A percentile compares a stretch with the other conserved stretches of the same genome.
These are phyloP conservation scores for Triplophysa tibetana DNA, from an alignment of 2,113 vertebrate species.

Conservation along the genomic window DNA sequence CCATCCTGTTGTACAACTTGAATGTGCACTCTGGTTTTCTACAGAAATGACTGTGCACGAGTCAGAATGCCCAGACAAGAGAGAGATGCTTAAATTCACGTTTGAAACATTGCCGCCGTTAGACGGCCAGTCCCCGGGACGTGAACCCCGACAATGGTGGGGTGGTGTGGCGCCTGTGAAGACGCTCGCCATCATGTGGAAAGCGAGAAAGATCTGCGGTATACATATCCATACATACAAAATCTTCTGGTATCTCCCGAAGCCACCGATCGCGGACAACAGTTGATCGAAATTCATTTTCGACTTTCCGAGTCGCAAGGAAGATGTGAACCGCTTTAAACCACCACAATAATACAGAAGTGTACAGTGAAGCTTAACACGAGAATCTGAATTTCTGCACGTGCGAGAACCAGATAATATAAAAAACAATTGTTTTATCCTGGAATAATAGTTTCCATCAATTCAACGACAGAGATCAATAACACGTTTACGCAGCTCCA, in stretches of 20 bases:
- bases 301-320: background rate
- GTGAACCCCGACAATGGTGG: conserved; percentile 58
- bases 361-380: background rate
- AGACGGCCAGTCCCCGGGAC: background rate
- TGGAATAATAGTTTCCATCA: no score
- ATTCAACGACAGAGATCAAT: background rate
- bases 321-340: background rate
- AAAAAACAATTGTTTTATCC: background rate
- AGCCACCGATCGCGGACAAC: conserved; percentile 67
- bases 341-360: background rate
- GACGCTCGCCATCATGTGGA: conserved; percentile 76
- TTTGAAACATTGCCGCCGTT: conserved; percentile 39
- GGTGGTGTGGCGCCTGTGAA: conserved; percentile 72
- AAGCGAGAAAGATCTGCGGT: conserved; percentile 70
- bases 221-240: conserved; percentile 76
- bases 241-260: conserved; percentile 73
- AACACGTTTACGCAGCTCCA: background rate
- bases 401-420: background rate
- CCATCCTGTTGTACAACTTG: conserved; percentile 66
- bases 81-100: conserved; percentile 57
- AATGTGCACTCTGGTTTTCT: conserved; percentile 56
- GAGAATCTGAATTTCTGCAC: background rate
- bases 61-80: background rate
- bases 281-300: conserved; percentile 75
- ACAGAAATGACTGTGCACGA: conserved; percentile 39